A percentile compares a stretch with the other conserved stretches of the same genome.
phyloP scores from a whole-genome alignment of 2,888 invertebrate genomes.

The Uloborus plumipes region DNA sequence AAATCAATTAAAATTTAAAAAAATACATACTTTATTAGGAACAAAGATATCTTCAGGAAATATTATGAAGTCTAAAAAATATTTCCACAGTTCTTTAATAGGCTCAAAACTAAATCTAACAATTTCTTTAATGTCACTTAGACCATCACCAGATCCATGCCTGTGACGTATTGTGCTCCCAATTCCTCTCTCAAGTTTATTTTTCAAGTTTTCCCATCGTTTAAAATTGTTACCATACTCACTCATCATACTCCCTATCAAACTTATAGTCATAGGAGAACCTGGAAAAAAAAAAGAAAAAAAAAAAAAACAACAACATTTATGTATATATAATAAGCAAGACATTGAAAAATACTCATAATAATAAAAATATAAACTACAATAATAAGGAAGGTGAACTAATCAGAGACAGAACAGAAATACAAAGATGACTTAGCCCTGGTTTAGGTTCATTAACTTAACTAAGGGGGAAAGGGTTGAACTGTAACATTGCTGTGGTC shows the following conservation, averaged over 20 bases:
- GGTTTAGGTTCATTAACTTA: too few relatives aligned
- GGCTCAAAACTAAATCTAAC: slow-evolving; percentile 78
- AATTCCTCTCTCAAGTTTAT: slow-evolving; percentile 74
- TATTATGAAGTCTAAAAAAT: slow-evolving; percentile 78
- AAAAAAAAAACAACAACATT: neutral
- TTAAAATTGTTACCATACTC: slow-evolving; percentile 73
- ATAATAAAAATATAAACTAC: too few relatives aligned
- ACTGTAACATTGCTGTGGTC: too few relatives aligned
- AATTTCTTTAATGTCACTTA: slow-evolving; percentile 68
- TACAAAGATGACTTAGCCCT: too few relatives aligned
- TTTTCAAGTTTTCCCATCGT: slow-evolving; percentile 77
- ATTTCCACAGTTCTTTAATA: slow-evolving; percentile 71
- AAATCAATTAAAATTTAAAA: slow-evolving; percentile 14
- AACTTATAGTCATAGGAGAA: slow-evolving; percentile 78
- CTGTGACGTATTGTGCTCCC: slow-evolving; percentile 26
- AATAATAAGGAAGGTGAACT: too few relatives aligned
- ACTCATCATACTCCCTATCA: slow-evolving; percentile 79
- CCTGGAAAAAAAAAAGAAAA: slow-evolving; percentile 66
- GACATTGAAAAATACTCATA: neutral
- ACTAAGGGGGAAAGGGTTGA: too few relatives aligned
- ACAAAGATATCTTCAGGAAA: slow-evolving; percentile 81
- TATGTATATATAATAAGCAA: too few relatives aligned
- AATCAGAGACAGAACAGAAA: too few relatives aligned
- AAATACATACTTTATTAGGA: slow-evolving; percentile 74
- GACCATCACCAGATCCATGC: slow-evolving; percentile 58